phyloP scores from a whole-genome alignment of 2,797 vertebrate genomes.

The Sebastes vulpes region DNA sequence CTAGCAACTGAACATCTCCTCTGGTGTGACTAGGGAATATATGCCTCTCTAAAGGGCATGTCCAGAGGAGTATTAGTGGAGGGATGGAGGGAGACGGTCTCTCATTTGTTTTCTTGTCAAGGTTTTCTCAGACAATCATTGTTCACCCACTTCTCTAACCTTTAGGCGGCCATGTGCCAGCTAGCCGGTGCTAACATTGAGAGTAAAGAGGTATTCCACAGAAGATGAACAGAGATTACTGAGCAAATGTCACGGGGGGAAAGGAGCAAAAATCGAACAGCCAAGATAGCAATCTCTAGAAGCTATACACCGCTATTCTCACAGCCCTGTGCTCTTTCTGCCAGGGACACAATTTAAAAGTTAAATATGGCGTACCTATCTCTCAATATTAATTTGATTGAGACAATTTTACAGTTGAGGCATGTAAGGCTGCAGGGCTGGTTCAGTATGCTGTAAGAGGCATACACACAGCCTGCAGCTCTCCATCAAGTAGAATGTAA shows the following conservation, averaged over 20 bases:
- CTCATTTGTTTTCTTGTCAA: background rate
- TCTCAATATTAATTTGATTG: slow-evolving; percentile 35
- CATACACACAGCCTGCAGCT: background rate
- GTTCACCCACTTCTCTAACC: background rate
- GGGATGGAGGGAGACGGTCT: background rate
- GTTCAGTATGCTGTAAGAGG: background rate
- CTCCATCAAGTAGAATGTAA: background rate
- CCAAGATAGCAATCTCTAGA: background rate
- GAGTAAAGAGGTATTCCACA: background rate
- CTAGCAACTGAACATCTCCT: background rate
- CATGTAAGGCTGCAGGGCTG: background rate
- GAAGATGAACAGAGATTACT: slow-evolving; percentile 1
- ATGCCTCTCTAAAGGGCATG: background rate
- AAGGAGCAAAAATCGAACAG: background rate
- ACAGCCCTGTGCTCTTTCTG: background rate
- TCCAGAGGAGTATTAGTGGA: background rate
- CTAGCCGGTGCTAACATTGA: background rate
- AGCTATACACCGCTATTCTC: background rate
- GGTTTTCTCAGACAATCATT: background rate
- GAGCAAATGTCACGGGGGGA: background rate
- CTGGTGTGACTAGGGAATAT: background rate
- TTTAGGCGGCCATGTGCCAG: background rate
- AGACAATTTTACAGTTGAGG: slow-evolving; percentile 1
- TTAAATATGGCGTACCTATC: background rate
- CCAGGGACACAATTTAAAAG: background rate